phyloP scores from a whole-genome alignment of 2,888 invertebrate genomes.

The Chydorus sphaericus region DNA sequence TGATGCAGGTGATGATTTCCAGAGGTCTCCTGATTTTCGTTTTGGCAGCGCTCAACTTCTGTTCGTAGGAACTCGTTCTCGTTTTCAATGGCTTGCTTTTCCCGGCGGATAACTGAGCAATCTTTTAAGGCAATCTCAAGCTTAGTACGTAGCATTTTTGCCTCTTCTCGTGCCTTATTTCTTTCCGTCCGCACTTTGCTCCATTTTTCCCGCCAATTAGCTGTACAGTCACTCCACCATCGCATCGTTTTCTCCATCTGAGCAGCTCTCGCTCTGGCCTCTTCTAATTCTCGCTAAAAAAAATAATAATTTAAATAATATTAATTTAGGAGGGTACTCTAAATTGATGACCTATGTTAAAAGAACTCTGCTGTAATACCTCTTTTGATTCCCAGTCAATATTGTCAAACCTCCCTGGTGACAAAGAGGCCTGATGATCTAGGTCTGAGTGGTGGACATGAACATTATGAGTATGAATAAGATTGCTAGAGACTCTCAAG shows the following conservation, averaged over 20 bases:
- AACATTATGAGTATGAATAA: conserved; percentile 29
- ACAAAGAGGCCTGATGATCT: conserved; percentile 38
- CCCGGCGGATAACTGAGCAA: conserved; percentile 51
- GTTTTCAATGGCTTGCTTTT: conserved; percentile 59
- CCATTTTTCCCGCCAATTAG: conserved; percentile 93
- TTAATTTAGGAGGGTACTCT: background rate
- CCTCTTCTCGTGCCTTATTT: conserved; percentile 82
- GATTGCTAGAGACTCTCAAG: background rate
- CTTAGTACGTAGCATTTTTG: conserved; percentile 63
- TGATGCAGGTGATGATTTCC: background rate
- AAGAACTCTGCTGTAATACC: conserved; percentile 30
- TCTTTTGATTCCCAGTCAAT: conserved; percentile 67
- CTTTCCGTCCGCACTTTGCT: conserved; percentile 83
- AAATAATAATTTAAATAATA: conserved; percentile 31
- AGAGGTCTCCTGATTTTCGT: conserved; percentile 1
- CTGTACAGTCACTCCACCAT: conserved; percentile 98
- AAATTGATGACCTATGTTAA: background rate
- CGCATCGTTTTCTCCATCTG: conserved; percentile 99
- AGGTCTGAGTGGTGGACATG: conserved; percentile 45
- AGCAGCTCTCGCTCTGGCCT: conserved; percentile 80
- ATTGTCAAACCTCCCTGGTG: conserved; percentile 46
- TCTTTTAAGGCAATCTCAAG: conserved; percentile 65
- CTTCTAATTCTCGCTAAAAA: conserved; percentile 73
- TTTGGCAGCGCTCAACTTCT: conserved; percentile 38
- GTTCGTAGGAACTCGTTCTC: conserved; percentile 60